Evolutionary conservation across 2,797 vertebrate genomes (phyloP).

Genomic region (Cuniculus paca): DNA sequence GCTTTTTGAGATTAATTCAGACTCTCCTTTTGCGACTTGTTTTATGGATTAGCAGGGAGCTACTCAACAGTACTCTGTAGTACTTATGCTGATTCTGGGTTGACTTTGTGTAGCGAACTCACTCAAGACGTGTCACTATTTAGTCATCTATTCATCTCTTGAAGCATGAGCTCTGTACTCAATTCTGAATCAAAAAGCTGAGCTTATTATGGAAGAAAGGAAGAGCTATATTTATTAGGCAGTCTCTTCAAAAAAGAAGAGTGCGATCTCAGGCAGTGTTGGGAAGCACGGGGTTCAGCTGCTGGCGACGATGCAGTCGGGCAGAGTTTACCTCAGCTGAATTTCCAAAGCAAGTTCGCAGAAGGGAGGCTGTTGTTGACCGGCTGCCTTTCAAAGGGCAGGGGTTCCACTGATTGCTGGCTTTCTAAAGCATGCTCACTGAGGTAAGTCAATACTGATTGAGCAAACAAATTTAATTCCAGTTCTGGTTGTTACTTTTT

Average conservation of each 20-base stretch:
- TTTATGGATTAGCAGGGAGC: neutral
- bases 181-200: neutral
- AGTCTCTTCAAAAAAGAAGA: neutral
- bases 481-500: constrained; percentile 62
- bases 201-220: neutral
- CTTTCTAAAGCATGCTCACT: neutral
- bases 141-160: neutral
- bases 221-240: neutral
- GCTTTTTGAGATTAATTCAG: neutral
- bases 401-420: neutral
- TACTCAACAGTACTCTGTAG: neutral
- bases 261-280: neutral
- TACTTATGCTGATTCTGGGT: neutral
- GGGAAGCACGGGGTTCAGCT: neutral
- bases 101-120: neutral
- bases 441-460: constrained; percentile 27
- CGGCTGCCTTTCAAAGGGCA: neutral
- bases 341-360: neutral
- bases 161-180: neutral
- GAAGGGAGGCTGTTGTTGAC: neutral
- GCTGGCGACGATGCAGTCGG: neutral
- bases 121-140: neutral
- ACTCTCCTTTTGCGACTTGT: neutral
- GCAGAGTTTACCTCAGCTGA: neutral
- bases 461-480: constrained; percentile 62